Base-by-base conservation (phyloP, 2,888 invertebrate species). In the Latrodectus hesperus region DNA sequence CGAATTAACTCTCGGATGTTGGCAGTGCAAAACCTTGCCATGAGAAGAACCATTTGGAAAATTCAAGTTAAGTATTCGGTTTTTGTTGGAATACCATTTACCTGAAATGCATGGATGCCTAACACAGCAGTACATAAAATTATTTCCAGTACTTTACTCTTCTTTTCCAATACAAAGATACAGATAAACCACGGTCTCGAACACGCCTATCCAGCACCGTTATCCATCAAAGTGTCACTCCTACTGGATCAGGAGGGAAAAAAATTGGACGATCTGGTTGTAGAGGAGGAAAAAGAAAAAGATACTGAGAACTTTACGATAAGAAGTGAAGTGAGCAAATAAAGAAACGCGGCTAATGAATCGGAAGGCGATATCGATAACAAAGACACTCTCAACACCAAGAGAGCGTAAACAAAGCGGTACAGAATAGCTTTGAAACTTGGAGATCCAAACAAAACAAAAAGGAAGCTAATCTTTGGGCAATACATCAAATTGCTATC, bases 401-500 rank as follows among this genome's bases (percentile, higher is more conserved):
- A 68, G 73, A 82, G 77, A 67, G 81, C 86, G 81, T 86, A 87
- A 81, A 87, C 86, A 87, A 81, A 87, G 72, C 81, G 22, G 77
- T 73, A 81, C n/a, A 76, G 49, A 75, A 38, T 14, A 64, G 53
- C 65, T 17, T 11, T 14, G 26, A 22, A 49, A 67, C 16, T 11
- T 11, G 14, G 60, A 75, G 60, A 22, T 16, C 9, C 38, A 38
- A 38, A 38, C 68, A 60, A 49, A 52, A 73, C 71, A 80, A 84
- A 84, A 78, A 60, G 60, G n/a, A n/a, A n/a, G 16, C 60, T 76
- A 71, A 73, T 78, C 78, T 60, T 22, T 12, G 67, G 76, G 86
- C 77, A 77, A 87, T 87, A 81, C 86, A 87, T 87, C 86, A 87
- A 86, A 77, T 77, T 87, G 86, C 86, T 87, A 87, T 87, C 86